A percentile compares a stretch with the other conserved stretches of the same genome.
Conservation (phyloP, 2,888 invertebrate genomes). For the Neoascia interrupta region DNA sequence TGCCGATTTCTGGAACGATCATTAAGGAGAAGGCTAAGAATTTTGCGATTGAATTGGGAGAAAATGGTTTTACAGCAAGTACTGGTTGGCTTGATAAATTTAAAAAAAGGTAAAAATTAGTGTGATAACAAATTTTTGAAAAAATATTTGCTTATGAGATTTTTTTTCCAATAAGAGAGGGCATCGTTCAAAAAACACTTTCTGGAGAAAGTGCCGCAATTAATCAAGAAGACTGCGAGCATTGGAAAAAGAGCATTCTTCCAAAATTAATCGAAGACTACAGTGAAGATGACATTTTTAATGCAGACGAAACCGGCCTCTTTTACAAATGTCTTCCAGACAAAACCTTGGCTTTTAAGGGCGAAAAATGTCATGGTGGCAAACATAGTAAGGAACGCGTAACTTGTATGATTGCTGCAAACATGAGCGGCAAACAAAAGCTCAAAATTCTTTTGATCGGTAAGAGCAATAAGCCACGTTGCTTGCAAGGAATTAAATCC, state of each 20-base stretch:
- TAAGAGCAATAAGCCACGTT: not conserved
- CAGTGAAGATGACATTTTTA: constrained; percentile 7
- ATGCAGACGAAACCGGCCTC: constrained; percentile 15
- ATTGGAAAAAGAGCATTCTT: constrained; percentile 1
- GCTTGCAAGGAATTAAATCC: no score
- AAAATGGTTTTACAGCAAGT: no score
- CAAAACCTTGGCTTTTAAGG: constrained; percentile 6
- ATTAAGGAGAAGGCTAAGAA: no score
- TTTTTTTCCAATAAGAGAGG: no score
- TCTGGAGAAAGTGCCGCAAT: no score
- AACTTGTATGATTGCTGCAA: constrained; percentile 12
- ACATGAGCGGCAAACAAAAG: constrained; percentile 15
- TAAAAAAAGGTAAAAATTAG: no score
- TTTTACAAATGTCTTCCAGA: constrained; percentile 11
- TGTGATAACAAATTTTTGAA: no score
- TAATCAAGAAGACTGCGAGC: not conserved
- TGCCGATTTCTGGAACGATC: no score
- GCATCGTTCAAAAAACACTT: no score
- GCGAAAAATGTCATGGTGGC: constrained; percentile 2
- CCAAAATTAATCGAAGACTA: constrained; percentile 3
- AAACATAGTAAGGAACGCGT: constrained; percentile 2
- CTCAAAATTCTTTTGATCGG: constrained; percentile 12
- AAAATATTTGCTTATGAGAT: no score
- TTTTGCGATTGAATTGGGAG: no score
- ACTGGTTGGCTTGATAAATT: no score